Evolutionary conservation across 2,888 invertebrate genomes (phyloP), one percentile per base, ranked within the genome.

Genomic region (Polylopha cassiicola): DNA sequence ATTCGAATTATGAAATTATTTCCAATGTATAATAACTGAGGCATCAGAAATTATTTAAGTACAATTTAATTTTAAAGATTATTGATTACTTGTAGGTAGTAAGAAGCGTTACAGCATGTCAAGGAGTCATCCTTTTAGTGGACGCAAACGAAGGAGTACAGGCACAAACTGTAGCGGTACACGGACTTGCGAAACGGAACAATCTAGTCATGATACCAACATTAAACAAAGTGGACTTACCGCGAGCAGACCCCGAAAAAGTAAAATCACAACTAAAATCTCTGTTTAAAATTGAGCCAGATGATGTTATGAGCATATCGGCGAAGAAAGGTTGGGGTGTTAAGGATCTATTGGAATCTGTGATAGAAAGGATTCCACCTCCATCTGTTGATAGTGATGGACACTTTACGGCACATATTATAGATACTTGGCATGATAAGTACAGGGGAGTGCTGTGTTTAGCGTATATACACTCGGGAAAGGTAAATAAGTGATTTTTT

Each of bases 91-190:
- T 62, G 27, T 50, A 91, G 91, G 91, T 92, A 48, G 91, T 94
- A 1, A 87, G 98, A 37, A 98, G 98, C 30, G 86, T 99, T 37
- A 89, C 93, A 43, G 96, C 97, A 29, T 98, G 97, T 65, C 95
- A 98, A 86, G 98, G 98, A 5, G 98, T 97, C 0, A 89, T 99
- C 48, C 85, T 99, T 37, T 78, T 99, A 32, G 95, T 99, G 0
- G 99, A 99, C 84, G 97, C 99, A 1, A 98, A 97, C 77, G 95
- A 97, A 87, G 94, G 94, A 4, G 92, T 98, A 2, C 97, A 98
- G 84, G 98, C 99, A 0, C 99, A 99, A 79, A 99, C 99, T 0
- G 96, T 99, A 1, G 98, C 99, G 8, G 99, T 99, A 61, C 98
- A 95, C 78, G 93, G 95, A 68, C 76, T 98, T 46, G 98, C 99